Evolutionary conservation across 1,140 invertebrate species (phyloP).

Genomic region (Hormaphis cornu): DNA sequence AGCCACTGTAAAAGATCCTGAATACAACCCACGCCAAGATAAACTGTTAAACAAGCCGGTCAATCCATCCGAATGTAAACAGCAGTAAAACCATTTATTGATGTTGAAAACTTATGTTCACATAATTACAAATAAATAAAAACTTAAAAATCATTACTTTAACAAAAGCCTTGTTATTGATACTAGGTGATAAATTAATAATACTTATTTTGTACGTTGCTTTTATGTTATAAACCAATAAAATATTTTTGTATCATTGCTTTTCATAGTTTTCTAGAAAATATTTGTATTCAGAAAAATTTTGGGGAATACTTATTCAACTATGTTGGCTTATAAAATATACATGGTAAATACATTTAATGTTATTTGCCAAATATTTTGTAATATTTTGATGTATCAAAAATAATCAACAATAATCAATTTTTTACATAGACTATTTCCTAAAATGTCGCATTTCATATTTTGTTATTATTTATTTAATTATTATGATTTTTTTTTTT

Average conservation of each 20-base stretch:
- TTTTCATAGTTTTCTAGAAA: background rate
- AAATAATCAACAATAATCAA: too few relatives aligned
- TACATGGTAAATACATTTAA: too few relatives aligned
- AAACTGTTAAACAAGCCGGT: slow-evolving; percentile 36
- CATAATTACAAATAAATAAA: slow-evolving; percentile 5
- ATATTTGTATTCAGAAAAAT: too few relatives aligned
- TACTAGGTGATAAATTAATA: background rate
- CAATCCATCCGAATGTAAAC: slow-evolving; percentile 45
- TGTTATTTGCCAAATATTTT: too few relatives aligned
- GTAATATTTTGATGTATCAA: too few relatives aligned
- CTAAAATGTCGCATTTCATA: too few relatives aligned
- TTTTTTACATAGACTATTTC: too few relatives aligned
- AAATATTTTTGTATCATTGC: background rate
- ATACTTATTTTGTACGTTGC: background rate
- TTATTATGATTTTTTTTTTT: too few relatives aligned
- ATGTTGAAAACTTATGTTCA: background rate
- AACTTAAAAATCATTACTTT: background rate
- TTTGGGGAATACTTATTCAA: too few relatives aligned
- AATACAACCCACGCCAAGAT: slow-evolving; percentile 36
- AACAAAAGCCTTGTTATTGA: background rate
- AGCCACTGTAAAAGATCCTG: slow-evolving; percentile 37
- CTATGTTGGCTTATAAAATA: too few relatives aligned
- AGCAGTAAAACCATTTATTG: slow-evolving; percentile 43
- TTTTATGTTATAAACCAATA: background rate
- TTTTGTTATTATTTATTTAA: too few relatives aligned